These are phyloP conservation scores for Craterocephalus amniculus DNA, from an alignment of 2,797 vertebrate genomes.

Conservation along the genomic window DNA sequence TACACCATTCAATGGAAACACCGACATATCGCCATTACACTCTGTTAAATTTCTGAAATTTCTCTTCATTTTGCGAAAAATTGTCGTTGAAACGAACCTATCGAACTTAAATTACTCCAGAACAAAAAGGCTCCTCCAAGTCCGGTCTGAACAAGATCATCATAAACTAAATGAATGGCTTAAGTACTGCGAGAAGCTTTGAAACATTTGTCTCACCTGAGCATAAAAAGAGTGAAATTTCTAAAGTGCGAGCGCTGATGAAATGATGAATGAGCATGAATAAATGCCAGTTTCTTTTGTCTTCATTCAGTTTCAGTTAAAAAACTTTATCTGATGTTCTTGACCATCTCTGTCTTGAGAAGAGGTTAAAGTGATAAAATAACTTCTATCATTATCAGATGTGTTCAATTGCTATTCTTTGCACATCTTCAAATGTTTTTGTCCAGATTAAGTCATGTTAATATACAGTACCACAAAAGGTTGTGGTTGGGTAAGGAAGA, in stretches of 20 bases:
- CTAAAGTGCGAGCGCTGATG: neutral
- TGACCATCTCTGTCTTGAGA: too few species aligned
- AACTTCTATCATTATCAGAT: neutral
- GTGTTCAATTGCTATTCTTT: neutral
- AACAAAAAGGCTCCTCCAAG: neutral
- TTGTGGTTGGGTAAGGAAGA: too few species aligned
- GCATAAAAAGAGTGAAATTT: neutral
- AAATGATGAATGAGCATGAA: neutral
- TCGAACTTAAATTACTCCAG: neutral
- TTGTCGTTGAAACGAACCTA: too few species aligned
- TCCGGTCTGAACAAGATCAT: neutral
- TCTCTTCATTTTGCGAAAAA: too few species aligned
- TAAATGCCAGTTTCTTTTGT: neutral
- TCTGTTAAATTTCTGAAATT: too few species aligned
- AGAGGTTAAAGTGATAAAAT: neutral
- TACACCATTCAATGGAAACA: too few species aligned
- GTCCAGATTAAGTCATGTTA: too few species aligned
- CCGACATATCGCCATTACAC: too few species aligned
- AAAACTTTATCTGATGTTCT: too few species aligned
- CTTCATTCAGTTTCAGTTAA: neutral
- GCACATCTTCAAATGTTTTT: neutral
- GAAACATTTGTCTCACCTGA: neutral
- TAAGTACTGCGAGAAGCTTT: neutral
- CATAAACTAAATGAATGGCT: neutral
- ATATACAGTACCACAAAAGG: too few species aligned